Percentiles rank a stretch among this genome's conserved stretches.
phyloP scores from a whole-genome alignment of 1,140 invertebrate genomes.

The Hylaeus volcanicus region DNA sequence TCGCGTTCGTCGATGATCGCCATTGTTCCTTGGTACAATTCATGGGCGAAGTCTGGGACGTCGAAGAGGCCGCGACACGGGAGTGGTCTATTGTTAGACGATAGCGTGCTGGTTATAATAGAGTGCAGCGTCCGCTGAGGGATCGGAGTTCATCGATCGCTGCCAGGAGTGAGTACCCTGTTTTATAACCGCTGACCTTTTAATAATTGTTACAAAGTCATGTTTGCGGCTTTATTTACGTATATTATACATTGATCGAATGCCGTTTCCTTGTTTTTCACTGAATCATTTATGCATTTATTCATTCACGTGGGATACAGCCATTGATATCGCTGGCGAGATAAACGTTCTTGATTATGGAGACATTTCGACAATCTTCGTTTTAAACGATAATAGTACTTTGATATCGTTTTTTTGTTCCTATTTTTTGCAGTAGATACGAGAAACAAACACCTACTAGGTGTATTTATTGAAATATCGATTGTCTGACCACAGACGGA shows the following conservation, averaged over 20 bases:
- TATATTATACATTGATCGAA: not conserved
- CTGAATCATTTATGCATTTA: not conserved
- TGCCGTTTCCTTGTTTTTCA: not conserved
- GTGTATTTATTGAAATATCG: too few relatives aligned
- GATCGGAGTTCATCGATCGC: slow-evolving; percentile 41
- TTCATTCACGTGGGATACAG: too few relatives aligned
- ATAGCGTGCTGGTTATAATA: slow-evolving; percentile 26
- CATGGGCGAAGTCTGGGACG: not conserved
- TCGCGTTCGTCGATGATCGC: slow-evolving; percentile 5
- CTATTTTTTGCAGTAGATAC: too few relatives aligned
- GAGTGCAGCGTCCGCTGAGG: slow-evolving; percentile 33
- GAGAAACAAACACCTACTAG: too few relatives aligned
- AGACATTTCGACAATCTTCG: too few relatives aligned
- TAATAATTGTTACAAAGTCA: not conserved
- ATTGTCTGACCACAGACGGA: too few relatives aligned
- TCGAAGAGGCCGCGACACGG: not conserved
- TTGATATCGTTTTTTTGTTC: too few relatives aligned
- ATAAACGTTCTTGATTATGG: too few relatives aligned
- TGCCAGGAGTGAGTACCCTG: slow-evolving; percentile 27
- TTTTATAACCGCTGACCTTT: not conserved
- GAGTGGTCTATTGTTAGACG: slow-evolving; percentile 37
- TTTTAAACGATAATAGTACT: too few relatives aligned
- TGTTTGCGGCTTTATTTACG: too few relatives aligned
- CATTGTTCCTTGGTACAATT: not conserved
- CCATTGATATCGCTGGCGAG: too few relatives aligned